Evolutionary conservation across 1,140 invertebrate species (phyloP).

Genomic region (Diabrotica undecimpunctata): DNA sequence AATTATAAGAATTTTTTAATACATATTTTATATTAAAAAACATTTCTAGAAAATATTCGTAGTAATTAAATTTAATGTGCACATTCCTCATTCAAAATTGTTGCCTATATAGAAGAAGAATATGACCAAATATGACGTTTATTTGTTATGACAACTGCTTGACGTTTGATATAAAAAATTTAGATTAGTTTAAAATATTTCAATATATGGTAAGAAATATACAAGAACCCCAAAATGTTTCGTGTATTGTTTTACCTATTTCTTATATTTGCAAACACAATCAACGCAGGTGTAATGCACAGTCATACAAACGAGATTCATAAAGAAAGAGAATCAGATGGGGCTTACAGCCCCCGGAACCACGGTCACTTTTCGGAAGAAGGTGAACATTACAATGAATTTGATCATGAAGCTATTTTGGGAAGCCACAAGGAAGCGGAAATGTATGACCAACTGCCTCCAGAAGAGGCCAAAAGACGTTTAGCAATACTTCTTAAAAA

Average conservation of each 20-base stretch:
- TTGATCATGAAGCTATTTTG: slow-evolving; percentile 85
- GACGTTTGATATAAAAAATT: too few relatives aligned
- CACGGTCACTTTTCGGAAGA: slow-evolving; percentile 63
- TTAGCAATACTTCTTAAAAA: slow-evolving; percentile 75
- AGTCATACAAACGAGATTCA: slow-evolving; percentile 27
- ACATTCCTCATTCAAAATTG: too few relatives aligned
- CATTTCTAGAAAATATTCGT: too few relatives aligned
- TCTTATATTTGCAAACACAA: not conserved
- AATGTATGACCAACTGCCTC: slow-evolving; percentile 84
- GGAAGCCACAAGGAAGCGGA: slow-evolving; percentile 86
- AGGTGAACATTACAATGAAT: slow-evolving; percentile 79
- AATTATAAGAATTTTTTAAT: too few relatives aligned
- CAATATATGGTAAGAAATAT: too few relatives aligned
- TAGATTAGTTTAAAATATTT: too few relatives aligned
- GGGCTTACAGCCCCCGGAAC: slow-evolving; percentile 69
- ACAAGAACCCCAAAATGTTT: too few relatives aligned
- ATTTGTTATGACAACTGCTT: too few relatives aligned
- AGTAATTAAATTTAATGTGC: too few relatives aligned
- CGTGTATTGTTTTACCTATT: not conserved
- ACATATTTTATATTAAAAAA: too few relatives aligned
- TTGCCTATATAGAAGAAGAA: too few relatives aligned
- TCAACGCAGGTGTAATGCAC: slow-evolving; percentile 16
- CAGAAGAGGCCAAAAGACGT: slow-evolving; percentile 81
- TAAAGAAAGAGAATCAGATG: slow-evolving; percentile 71
- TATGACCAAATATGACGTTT: too few relatives aligned